Percentiles rank a stretch among this genome's conserved stretches.
These are phyloP conservation scores for Synergus itoensis DNA, from an alignment of 2,888 invertebrate genomes.

Conservation along the genomic window DNA sequence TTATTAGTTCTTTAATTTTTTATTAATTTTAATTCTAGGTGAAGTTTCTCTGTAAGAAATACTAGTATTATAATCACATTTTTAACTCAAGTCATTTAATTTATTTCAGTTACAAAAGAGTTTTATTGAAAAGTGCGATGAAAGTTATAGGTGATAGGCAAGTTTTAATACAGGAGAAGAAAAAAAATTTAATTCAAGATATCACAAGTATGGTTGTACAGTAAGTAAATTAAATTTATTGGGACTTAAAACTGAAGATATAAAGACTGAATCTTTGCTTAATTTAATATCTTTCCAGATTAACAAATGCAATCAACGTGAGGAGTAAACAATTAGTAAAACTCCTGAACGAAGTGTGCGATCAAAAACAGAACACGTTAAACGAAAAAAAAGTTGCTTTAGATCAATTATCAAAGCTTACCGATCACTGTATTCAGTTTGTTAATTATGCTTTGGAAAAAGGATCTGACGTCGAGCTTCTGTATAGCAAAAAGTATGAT, in stretches of 20 bases:
- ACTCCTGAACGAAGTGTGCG: slow-evolving; percentile 89
- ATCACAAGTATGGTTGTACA: slow-evolving; percentile 93
- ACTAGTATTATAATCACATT: not conserved
- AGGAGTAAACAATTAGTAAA: slow-evolving; percentile 90
- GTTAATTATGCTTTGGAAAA: slow-evolving; percentile 88
- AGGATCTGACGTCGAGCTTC: slow-evolving; percentile 90
- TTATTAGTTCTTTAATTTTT: slow-evolving; percentile 17
- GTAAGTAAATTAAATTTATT: slow-evolving; percentile 78
- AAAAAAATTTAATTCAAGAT: slow-evolving; percentile 90
- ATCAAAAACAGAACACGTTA: slow-evolving; percentile 88
- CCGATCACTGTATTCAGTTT: slow-evolving; percentile 93
- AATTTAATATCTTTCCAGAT: slow-evolving; percentile 75
- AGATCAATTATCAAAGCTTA: slow-evolving; percentile 89
- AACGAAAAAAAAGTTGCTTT: slow-evolving; percentile 91
- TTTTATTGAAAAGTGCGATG: slow-evolving; percentile 77
- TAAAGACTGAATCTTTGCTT: slow-evolving; percentile 10
- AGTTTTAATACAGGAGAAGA: slow-evolving; percentile 90
- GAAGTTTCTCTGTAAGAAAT: not conserved
- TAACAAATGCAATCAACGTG: slow-evolving; percentile 90
- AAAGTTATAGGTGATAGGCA: slow-evolving; percentile 92
- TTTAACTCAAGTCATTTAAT: not conserved
- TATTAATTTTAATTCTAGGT: not conserved
- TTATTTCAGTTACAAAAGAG: slow-evolving; percentile 71
- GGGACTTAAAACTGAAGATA: not conserved
- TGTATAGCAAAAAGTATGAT: slow-evolving; percentile 88